Evolutionary conservation across 2,113 vertebrate species (phyloP), one percentile per base, ranked within the genome.

Genomic region (Tupaia chinensis): DNA sequence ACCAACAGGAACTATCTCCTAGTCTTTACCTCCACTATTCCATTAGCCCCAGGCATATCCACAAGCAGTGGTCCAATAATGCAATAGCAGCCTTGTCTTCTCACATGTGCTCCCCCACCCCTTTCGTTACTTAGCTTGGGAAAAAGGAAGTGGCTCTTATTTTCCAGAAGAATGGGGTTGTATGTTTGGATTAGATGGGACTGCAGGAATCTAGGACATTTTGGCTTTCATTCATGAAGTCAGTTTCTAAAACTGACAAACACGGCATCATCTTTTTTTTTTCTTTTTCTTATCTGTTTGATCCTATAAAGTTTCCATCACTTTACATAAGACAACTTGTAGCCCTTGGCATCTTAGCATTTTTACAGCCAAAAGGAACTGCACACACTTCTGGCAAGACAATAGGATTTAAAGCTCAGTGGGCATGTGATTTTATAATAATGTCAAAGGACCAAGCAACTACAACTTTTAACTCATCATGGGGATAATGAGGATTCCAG

Each of bases 381-480:
- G 60, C 96, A 34, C 80, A 32, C 56, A 89, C 16, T 81, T 92
- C 73, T 88, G 61, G 5, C 54, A 91, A 92, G 54, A 88, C 11
- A 9, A 60, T 61, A 44, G 80, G 72, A 91, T 98, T 91, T 95
- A 74, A 97, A 97, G 60, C 79, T 79, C 17, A 80, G 54, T 44
- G 61, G 25, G 78, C 78, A 1, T 76, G 66, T 74, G 44, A 74
- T 76, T 79, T 90, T 93, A 92, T 94, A 92, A 92, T 53, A 91
- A 97, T 15, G 61, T 87, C 91, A 94, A 96, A 97, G 15, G 32
- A 96, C 84, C 19, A 54, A 88, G 25, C 34, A 86, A 82, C 93
- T 22, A 3, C 81, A 91, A 94, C 13, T 83, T 93, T 95, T 68
- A 94, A 70, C 69, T 93, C 87, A 77, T 91, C 54, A 25, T 92